Evolutionary conservation across 2,113 vertebrate species (phyloP).

Genomic region (Eurypyga helias): DNA sequence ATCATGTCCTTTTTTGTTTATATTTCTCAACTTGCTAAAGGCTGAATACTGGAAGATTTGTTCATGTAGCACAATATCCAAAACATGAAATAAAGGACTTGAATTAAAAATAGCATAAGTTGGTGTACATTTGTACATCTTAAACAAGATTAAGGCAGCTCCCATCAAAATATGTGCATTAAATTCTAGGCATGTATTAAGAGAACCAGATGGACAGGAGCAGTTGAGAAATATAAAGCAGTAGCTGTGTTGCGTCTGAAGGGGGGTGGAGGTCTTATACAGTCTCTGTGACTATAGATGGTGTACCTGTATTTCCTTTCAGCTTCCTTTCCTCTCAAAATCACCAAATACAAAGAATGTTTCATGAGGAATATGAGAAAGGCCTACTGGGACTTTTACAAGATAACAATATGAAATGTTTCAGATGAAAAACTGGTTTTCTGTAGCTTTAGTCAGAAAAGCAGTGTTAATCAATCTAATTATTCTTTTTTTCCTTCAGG

Average conservation of each 20-base stretch:
- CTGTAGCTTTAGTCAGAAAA: neutral
- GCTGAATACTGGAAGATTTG: neutral
- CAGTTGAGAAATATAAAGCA: conserved; percentile 57
- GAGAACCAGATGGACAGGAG: neutral
- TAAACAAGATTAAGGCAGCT: neutral
- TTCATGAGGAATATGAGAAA: neutral
- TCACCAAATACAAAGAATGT: neutral
- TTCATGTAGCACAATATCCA: neutral
- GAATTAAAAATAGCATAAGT: neutral
- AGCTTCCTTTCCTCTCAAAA: neutral
- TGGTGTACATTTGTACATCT: neutral
- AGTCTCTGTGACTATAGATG: neutral
- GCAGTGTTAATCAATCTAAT: neutral
- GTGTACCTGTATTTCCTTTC: neutral
- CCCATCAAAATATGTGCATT: neutral
- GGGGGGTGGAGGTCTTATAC: neutral
- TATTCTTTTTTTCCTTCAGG: neutral
- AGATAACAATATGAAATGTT: neutral
- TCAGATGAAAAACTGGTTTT: neutral
- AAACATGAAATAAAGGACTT: neutral
- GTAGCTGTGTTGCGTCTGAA: neutral
- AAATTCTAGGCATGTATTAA: neutral
- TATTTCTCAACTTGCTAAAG: conserved; percentile 57
- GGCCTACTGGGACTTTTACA: neutral
- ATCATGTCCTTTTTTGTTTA: neutral